Evolutionary conservation across 2,113 vertebrate genomes (phyloP).

Genomic region (Halcyon malimbica): DNA sequence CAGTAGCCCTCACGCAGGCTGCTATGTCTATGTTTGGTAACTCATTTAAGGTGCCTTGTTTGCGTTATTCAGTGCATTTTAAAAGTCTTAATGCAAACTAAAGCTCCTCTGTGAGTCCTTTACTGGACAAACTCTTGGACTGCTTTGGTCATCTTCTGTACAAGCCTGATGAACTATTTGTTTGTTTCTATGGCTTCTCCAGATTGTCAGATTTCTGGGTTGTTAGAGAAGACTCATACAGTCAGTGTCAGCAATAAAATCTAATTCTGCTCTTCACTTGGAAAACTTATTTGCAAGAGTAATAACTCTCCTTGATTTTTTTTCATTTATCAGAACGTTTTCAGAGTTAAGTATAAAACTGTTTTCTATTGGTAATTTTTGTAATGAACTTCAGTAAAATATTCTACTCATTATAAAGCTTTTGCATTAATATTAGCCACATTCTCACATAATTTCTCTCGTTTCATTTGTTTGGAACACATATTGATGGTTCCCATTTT

Average conservation of each 20-base stretch:
- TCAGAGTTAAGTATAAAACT: background rate
- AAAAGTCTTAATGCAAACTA: background rate
- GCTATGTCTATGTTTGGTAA: background rate
- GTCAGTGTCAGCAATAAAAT: background rate
- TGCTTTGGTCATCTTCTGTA: background rate
- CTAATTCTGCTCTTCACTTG: background rate
- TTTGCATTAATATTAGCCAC: background rate
- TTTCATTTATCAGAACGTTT: background rate
- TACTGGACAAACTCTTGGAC: background rate
- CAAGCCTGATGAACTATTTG: background rate
- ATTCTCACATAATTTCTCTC: background rate
- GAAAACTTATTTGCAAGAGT: background rate
- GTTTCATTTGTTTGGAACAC: background rate
- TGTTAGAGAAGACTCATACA: background rate
- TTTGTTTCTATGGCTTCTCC: background rate
- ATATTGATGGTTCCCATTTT: background rate
- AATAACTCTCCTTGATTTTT: background rate
- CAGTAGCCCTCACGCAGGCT: accelerated
- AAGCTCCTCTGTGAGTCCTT: background rate
- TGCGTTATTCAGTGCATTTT: background rate
- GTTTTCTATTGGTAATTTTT: background rate
- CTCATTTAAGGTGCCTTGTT: background rate
- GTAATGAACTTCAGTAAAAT: background rate
- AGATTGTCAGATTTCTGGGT: background rate
- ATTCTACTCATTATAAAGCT: background rate